Percentiles rank a stretch among this genome's conserved stretches.
These are phyloP conservation scores for Phragmatobia fuliginosa DNA, from an alignment of 2,888 invertebrate species.

Conservation along the genomic window DNA sequence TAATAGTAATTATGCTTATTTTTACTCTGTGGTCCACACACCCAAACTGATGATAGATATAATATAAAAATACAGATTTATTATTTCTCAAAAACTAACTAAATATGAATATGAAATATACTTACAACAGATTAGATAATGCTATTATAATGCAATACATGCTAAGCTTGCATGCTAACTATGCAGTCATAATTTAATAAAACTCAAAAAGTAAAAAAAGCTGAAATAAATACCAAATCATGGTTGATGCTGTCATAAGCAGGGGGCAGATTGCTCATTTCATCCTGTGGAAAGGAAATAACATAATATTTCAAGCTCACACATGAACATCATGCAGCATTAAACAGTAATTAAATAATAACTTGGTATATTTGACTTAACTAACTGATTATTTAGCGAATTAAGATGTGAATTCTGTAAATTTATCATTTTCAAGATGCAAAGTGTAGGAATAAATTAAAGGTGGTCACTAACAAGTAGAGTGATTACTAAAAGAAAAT, in stretches of 20 bases:
- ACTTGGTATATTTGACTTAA: no score
- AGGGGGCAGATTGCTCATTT: slow-evolving; percentile 88
- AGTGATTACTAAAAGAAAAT: not conserved
- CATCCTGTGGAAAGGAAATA: slow-evolving; percentile 85
- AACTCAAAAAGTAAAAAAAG: slow-evolving; percentile 31
- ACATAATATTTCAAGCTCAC: slow-evolving; percentile 34
- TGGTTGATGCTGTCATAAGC: slow-evolving; percentile 91
- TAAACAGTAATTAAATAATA: no score
- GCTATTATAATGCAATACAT: not conserved
- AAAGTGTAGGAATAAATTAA: not conserved
- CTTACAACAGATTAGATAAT: not conserved
- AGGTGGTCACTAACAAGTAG: not conserved
- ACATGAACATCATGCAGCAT: slow-evolving; percentile 21
- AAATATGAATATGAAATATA: not conserved
- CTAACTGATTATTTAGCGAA: no score
- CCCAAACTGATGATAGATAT: no score
- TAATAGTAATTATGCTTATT: no score
- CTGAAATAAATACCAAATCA: slow-evolving; percentile 88
- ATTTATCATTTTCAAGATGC: not conserved
- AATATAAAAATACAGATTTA: no score
- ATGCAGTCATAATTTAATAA: slow-evolving; percentile 1
- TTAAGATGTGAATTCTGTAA: no score
- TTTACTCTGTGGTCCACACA: no score
- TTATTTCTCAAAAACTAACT: not conserved
- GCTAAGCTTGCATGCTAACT: not conserved